Evolutionary conservation across 2,888 invertebrate species (phyloP).

Genomic region (Strigamia crassipes): DNA sequence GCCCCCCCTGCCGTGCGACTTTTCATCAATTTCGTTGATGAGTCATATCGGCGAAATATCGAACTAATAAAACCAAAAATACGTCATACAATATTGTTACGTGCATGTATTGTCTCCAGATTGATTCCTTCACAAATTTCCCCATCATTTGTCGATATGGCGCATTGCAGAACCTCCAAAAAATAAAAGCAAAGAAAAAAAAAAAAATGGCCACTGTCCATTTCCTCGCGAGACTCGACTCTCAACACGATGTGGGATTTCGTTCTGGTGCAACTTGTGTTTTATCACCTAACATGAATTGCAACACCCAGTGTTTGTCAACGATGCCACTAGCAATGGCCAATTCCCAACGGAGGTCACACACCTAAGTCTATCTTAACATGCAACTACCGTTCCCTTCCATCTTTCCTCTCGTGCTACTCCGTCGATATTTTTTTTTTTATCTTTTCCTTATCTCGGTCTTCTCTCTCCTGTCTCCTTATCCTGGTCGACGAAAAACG

Average conservation of each 20-base stretch:
- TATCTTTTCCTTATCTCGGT: neutral
- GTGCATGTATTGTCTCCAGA: too few relatives aligned
- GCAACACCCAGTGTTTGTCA: conserved; percentile 34
- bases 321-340: conserved; percentile 20
- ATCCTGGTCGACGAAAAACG: conserved; percentile 22
- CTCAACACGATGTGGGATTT: conserved; percentile 1
- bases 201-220: neutral
- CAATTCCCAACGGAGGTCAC: conserved; percentile 25
- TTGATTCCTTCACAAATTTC: neutral
- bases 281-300: conserved; percentile 28
- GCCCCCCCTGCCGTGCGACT: too few relatives aligned
- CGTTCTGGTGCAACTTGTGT: neutral
- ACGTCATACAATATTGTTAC: too few relatives aligned
- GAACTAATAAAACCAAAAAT: too few relatives aligned
- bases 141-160: neutral
- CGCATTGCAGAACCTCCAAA: neutral
- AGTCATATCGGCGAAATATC: too few relatives aligned
- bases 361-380: conserved; percentile 35
- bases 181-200: neutral
- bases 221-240: neutral
- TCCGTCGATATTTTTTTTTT: conserved; percentile 8
- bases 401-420: conserved; percentile 6
- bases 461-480: neutral
- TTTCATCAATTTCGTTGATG: too few relatives aligned
- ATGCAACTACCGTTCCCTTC: conserved; percentile 33